Evolutionary conservation across 2,113 vertebrate species (phyloP).

Genomic region (Elgaria multicarinata): DNA sequence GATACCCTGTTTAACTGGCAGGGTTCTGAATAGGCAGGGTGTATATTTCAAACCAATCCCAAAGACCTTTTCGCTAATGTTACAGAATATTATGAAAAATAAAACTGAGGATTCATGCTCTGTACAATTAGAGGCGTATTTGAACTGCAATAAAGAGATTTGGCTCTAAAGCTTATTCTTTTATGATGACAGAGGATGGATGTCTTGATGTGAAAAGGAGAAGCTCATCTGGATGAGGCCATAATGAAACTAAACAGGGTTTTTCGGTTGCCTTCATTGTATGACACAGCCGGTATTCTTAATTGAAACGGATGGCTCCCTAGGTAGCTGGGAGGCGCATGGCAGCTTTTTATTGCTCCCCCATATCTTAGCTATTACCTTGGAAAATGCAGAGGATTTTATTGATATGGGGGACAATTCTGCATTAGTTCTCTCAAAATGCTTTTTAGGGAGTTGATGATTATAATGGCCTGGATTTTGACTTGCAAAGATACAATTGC

Average conservation of each 20-base stretch:
- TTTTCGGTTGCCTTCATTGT: slow-evolving; percentile 9
- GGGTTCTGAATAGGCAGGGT: background rate
- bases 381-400: slow-evolving; percentile 60
- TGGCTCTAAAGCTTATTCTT: accelerated
- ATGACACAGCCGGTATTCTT: slow-evolving; percentile 56
- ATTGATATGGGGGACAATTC: slow-evolving; percentile 51
- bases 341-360: slow-evolving; percentile 57
- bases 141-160: background rate
- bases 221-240: background rate
- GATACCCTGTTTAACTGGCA: background rate
- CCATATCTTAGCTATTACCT: slow-evolving; percentile 62
- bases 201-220: background rate
- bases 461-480: slow-evolving; percentile 2
- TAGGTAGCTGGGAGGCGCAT: slow-evolving; percentile 30
- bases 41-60: background rate
- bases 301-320: slow-evolving; percentile 71
- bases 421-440: background rate
- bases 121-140: background rate
- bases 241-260: slow-evolving; percentile 51
- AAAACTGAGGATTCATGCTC: background rate
- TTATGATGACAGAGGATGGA: background rate
- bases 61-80: background rate
- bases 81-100: background rate
- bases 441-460: slow-evolving; percentile 18
- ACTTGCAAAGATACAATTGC: background rate